Base-by-base conservation (phyloP, 2,113 vertebrate species). In the Chaenocephalus aceratus region DNA sequence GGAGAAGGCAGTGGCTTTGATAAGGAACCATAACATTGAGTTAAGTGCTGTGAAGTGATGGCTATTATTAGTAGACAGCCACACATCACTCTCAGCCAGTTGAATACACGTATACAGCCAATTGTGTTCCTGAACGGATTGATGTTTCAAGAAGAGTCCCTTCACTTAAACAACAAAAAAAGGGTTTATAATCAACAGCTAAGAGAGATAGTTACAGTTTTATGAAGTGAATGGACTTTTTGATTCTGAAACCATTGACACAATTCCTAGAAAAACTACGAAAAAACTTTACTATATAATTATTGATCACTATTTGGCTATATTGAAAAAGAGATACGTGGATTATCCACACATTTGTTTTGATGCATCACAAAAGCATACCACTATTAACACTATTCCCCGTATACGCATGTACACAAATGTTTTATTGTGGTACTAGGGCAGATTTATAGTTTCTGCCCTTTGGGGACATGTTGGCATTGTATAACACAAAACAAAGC, bases 11-110 rank as follows among this genome's bases (percentile, higher is more conserved):
- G 16, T 12, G 77, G 66, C 53, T 79, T 53, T 77, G 16, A 72
- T 16, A 59, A 16, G 53, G 56, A 67, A 60, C 26, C 66, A 86
- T 84, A 80, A 75, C 86, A 80, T 76, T 72, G 62, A 82, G 62
- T 77, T 72, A 67, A 89, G 66, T 66, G 51, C 59, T 49, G 49
- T 57, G 53, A 78, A 58, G 34, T 60, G 64, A 66, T 26, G 64
- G 51, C 44, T 73, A 41, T 64, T 52, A 23, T 59, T 68, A 71
- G 36, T 14, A 18, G 51, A 63, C 45, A 21, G 41, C 11, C 65
- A 57, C 74, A 62, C 54, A 83, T 86, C 83, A 82, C 13, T 18
- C 61, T 51, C 41, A 21, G 44, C 23, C 58, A 23, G 26, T 60
- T 4, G 12, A 77, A 48, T 23, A 52, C 30, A 36, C 9, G 61